Evolutionary conservation across 2,797 vertebrate genomes (phyloP).

Genomic region (Carcharodon carcharias): DNA sequence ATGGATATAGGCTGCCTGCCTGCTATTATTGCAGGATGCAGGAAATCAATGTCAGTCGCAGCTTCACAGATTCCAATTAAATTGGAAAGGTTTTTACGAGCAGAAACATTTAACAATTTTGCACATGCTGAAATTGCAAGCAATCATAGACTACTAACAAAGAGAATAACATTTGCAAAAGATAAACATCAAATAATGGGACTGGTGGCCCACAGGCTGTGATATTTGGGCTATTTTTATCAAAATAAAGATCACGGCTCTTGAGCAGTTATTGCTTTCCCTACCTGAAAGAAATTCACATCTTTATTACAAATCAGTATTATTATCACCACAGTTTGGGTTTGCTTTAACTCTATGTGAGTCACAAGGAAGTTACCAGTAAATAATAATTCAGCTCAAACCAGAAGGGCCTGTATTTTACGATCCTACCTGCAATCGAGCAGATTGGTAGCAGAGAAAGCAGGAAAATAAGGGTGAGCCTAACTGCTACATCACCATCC

Average conservation of each 20-base stretch:
- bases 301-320: not conserved
- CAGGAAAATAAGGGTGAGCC: not conserved
- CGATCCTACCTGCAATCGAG: not conserved
- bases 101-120: conserved; percentile 38
- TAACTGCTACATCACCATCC: not conserved
- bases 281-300: not conserved
- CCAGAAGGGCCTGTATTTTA: not conserved
- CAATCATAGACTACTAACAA: conserved; percentile 43
- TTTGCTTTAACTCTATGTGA: not conserved
- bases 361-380: not conserved
- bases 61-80: conserved; percentile 42
- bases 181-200: conserved; percentile 40
- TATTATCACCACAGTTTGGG: not conserved
- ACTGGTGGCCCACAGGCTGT: not conserved
- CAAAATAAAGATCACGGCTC: conserved; percentile 39
- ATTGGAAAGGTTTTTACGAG: conserved; percentile 28
- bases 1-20: conserved; percentile 43
- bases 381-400: not conserved
- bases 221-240: not conserved
- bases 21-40: conserved; percentile 12
- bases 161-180: conserved; percentile 44
- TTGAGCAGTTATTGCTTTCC: conserved; percentile 21
- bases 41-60: conserved; percentile 46
- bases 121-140: conserved; percentile 47
- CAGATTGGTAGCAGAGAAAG: not conserved